Conservation (phyloP, 2,797 vertebrate species). For the Brachyrhaphis roseni region DNA sequence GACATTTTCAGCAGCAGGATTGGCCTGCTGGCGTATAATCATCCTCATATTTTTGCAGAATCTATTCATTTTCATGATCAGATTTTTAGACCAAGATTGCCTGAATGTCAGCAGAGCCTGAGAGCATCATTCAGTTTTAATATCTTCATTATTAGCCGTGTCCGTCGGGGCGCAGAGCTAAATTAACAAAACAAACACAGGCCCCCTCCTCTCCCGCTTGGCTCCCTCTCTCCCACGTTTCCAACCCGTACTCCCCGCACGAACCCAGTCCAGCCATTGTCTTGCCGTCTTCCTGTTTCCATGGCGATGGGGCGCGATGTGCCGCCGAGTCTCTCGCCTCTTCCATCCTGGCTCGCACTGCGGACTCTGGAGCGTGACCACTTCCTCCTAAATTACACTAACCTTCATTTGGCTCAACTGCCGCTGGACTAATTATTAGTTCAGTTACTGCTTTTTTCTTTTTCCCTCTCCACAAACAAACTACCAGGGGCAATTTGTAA, state of each 20-base stretch:
- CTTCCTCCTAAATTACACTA: constrained; percentile 48
- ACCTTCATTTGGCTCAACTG: constrained; percentile 12
- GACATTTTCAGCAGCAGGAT: neutral
- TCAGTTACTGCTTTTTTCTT: neutral
- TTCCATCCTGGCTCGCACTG: constrained; percentile 55
- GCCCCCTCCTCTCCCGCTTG: constrained; percentile 15
- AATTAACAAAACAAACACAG: constrained; percentile 68
- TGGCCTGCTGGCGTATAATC: neutral
- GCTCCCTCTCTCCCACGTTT: constrained; percentile 32
- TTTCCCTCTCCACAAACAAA: neutral
- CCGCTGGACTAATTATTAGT: constrained; percentile 1
- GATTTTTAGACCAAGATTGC: constrained; percentile 24
- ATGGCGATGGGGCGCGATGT: constrained; percentile 78
- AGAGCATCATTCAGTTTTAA: constrained; percentile 30
- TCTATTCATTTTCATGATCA: constrained; percentile 22
- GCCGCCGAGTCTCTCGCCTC: constrained; percentile 72
- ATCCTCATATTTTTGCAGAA: constrained; percentile 11
- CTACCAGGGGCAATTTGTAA: neutral
- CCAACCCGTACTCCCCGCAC: constrained; percentile 47
- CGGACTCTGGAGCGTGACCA: constrained; percentile 75
- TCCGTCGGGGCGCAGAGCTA: constrained; percentile 38
- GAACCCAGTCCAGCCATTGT: constrained; percentile 73
- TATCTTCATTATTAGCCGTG: constrained; percentile 41
- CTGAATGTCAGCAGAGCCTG: constrained; percentile 34
- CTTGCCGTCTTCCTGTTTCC: constrained; percentile 84